Conservation (phyloP, 2,113 vertebrate species). For the Rousettus leschenaultii region DNA sequence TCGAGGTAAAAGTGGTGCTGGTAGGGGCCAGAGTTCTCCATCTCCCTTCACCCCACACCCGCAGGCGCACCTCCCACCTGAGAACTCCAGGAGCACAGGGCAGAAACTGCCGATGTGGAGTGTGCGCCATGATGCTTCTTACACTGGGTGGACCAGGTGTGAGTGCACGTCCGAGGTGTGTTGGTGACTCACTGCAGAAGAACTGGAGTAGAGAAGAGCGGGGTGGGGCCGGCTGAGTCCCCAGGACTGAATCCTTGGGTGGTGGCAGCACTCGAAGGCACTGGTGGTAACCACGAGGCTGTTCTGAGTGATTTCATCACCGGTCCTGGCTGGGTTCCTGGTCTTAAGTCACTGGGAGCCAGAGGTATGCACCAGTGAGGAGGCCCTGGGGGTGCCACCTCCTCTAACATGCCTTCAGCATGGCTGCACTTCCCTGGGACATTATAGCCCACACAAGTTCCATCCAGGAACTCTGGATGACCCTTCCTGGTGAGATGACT, state of each 20-base stretch:
- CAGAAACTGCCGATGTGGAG: rapidly evolving
- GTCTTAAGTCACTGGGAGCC: neutral
- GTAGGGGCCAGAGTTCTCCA: neutral
- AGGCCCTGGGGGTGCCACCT: neutral
- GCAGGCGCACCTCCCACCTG: neutral
- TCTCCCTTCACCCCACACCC: no score
- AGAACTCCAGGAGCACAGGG: neutral
- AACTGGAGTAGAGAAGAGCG: conserved; percentile 32
- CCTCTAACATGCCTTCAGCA: neutral
- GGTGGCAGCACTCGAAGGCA: neutral
- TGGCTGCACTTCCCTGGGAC: neutral
- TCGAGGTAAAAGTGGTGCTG: neutral
- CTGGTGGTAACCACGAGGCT: neutral
- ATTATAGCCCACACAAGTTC: neutral
- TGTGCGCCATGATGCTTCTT: rapidly evolving
- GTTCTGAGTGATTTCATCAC: neutral
- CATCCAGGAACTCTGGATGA: neutral
- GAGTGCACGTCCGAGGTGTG: neutral
- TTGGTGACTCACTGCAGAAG: conserved; percentile 49
- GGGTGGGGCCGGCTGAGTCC: neutral
- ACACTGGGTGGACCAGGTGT: neutral
- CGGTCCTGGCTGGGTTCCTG: neutral
- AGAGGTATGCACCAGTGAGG: neutral
- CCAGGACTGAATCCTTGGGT: conserved; percentile 35
- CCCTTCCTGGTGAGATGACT: neutral